A percentile compares a stretch with the other conserved stretches of the same genome.
Conservation (phyloP, 2,888 invertebrate species). For the Prosopocoilus inquinatus region DNA sequence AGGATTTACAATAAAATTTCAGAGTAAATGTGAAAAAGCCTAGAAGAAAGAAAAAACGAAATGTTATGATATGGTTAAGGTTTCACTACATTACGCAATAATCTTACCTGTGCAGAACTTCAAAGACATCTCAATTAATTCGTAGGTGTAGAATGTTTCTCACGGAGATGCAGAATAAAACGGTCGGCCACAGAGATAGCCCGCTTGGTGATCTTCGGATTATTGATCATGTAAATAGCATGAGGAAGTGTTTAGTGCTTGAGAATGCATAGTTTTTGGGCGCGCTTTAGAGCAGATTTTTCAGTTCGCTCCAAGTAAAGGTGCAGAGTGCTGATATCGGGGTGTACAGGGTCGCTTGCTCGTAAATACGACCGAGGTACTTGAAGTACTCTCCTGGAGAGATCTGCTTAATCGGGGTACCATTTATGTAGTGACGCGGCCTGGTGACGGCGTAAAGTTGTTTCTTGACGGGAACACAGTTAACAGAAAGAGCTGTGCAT, state of each 20-base stretch:
- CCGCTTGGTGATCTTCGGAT: background rate
- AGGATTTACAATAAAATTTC: too few relatives aligned
- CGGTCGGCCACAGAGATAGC: conserved; percentile 8
- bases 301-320: background rate
- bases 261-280: conserved; percentile 3
- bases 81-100: too few relatives aligned
- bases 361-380: conserved; percentile 9
- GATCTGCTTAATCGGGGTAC: conserved; percentile 8
- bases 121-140: too few relatives aligned
- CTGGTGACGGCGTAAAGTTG: conserved; percentile 12
- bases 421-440: conserved; percentile 10
- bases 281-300: conserved; percentile 8
- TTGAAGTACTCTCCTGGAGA: conserved; percentile 7
- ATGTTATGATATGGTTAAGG: too few relatives aligned
- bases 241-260: conserved; percentile 37
- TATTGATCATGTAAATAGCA: conserved; percentile 1
- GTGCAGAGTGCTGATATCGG: background rate
- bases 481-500: background rate
- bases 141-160: conserved; percentile 53
- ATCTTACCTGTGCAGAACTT: too few relatives aligned
- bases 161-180: conserved; percentile 53
- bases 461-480: conserved; percentile 18
- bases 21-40: too few relatives aligned
- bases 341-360: background rate
- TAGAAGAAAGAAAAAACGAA: too few relatives aligned